A percentile compares a stretch with the other conserved stretches of the same genome.
These are phyloP conservation scores for Machaerirhynchus nigripectus DNA, from an alignment of 2,113 vertebrate genomes.

Conservation along the genomic window DNA sequence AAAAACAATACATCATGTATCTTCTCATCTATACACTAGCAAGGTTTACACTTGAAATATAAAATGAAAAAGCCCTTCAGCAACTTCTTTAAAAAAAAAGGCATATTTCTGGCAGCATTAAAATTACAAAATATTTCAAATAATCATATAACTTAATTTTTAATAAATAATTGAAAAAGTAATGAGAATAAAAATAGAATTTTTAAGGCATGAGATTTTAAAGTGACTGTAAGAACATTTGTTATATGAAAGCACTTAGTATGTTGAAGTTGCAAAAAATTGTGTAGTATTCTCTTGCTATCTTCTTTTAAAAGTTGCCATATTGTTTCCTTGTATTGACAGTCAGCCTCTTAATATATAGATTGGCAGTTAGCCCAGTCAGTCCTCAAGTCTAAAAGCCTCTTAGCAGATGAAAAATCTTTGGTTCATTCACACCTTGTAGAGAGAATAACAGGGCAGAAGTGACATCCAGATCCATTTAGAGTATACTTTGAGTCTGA, in stretches of 20 bases:
- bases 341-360: conserved; percentile 47
- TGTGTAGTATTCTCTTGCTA: background rate
- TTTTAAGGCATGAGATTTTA: background rate
- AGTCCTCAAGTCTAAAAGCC: conserved; percentile 33
- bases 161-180: background rate
- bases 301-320: conserved; percentile 5
- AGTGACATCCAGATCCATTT: conserved; percentile 60
- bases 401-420: conserved; percentile 60
- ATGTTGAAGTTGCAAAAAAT: conserved; percentile 4
- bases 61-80: background rate
- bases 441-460: conserved; percentile 59
- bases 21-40: background rate
- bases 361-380: conserved; percentile 47
- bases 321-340: conserved; percentile 34
- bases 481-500: conserved; percentile 4
- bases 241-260: background rate
- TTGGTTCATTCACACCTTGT: conserved; percentile 66
- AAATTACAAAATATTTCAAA: background rate
- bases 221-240: background rate
- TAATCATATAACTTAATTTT: background rate
- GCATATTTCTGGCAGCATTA: background rate
- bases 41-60: background rate
- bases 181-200: background rate
- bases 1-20: conserved; percentile 17
- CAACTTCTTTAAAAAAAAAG: background rate